Evolutionary conservation across 30 jellyfish, hydroid and myxozoan species (phyloP), one percentile per base, ranked within the genome.

Genomic region (Hydractinia symbiolongicarpus): DNA sequence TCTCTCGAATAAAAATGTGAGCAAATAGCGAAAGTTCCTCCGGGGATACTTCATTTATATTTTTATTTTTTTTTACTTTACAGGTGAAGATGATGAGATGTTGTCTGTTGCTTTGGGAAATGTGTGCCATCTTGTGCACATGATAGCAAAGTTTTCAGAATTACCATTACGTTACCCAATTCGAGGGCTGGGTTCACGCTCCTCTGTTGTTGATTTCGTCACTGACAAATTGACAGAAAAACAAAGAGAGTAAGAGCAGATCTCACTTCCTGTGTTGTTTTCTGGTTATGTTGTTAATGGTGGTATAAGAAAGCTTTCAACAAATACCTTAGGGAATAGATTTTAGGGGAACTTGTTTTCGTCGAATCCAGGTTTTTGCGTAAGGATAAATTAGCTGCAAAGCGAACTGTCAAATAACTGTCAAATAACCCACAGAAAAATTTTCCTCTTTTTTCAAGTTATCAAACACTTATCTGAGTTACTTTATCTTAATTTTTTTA

Each of bases 21-120:
- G 17, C 3, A 60, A 60, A 60, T 13, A 13, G 1, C 70, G 70
- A 30, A 30, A 30, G 44, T 30, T 30, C 44, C 44, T 30, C 44
- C 44, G 2, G 44, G 44, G 1, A 30, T 1, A 30, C 44, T 30
- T 30, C 44, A 30, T 1, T 30, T 1, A 30, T 2, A 30, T 30
- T 30, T 30, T 30, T 30, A 30, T 0, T 30, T 30, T 30, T 30
- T 30, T 30, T 30, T 30, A 30, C 44, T 30, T 30, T 70, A 5
- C 90, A 93, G 99, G 99, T 62, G 95, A 87, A 72, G 99, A 88
- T 88, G 96, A 93, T 50, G 93, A 83, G 55, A 93, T 88, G 96
- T 54, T 93, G 85, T 81, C 99, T 8, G 99, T 93, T 19, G 95
- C 99, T 9, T 95, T 93, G 77, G 99, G 99, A 4, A 71, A 93